phyloP scores from a whole-genome alignment of 2,888 invertebrate genomes.

The Adela reaumurella region DNA sequence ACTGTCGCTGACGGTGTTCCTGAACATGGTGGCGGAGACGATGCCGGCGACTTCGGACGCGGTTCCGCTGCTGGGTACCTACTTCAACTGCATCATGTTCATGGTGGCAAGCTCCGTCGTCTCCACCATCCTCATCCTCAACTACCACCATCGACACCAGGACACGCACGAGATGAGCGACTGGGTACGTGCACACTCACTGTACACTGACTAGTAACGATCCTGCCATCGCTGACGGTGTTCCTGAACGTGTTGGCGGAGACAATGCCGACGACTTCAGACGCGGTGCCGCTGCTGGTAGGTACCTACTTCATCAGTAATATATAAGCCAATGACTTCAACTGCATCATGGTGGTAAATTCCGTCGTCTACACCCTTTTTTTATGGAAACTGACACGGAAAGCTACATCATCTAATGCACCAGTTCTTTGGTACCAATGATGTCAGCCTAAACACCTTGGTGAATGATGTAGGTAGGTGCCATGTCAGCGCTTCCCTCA shows the following conservation, averaged over 20 bases:
- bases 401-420: no score
- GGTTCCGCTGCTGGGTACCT: conserved; percentile 86
- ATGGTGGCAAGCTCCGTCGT: conserved; percentile 99
- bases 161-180: conserved; percentile 97
- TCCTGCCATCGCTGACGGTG: conserved; percentile 95
- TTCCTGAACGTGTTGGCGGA: conserved; percentile 98
- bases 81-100: conserved; percentile 99
- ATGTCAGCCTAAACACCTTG: no score
- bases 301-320: conserved; percentile 98
- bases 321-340: no score
- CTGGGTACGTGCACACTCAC: conserved; percentile 84
- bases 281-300: conserved; percentile 84
- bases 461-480: no score
- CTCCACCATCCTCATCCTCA: conserved; percentile 95
- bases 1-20: conserved; percentile 95
- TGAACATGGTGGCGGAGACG: conserved; percentile 97
- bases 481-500: no score
- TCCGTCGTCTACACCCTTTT: conserved; percentile 97
- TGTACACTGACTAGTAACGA: no score
- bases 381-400: no score
- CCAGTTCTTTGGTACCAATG: no score
- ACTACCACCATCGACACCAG: conserved; percentile 95
- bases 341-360: conserved; percentile 98
- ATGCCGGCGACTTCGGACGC: conserved; percentile 97
- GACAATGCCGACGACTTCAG: conserved; percentile 97